phyloP scores from a whole-genome alignment of 1,140 invertebrate species.

The Drosophila ironensis region DNA sequence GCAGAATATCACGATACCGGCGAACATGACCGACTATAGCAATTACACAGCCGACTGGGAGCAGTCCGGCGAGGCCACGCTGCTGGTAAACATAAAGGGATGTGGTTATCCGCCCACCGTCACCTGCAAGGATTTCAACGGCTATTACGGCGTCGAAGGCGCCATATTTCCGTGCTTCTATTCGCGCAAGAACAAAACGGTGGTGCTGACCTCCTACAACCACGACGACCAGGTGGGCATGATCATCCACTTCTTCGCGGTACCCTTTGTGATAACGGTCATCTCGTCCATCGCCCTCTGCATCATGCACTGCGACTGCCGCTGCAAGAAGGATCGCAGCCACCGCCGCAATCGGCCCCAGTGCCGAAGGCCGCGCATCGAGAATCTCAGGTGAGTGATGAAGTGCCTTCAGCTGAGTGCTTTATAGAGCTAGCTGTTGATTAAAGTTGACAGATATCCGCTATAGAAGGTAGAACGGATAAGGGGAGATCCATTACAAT shows the following conservation, averaged over 20 bases:
- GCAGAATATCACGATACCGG: slow-evolving; percentile 79
- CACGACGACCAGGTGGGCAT: slow-evolving; percentile 89
- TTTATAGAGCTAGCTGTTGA: background rate
- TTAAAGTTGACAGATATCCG: no score
- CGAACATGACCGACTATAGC: slow-evolving; percentile 75
- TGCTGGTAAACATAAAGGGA: slow-evolving; percentile 91
- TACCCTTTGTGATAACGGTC: slow-evolving; percentile 91
- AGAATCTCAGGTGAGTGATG: slow-evolving; percentile 84
- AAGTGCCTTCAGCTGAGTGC: background rate
- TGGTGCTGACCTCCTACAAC: slow-evolving; percentile 91
- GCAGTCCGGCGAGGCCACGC: slow-evolving; percentile 85
- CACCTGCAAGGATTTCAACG: slow-evolving; percentile 92
- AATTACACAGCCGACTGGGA: slow-evolving; percentile 78
- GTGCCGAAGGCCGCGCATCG: slow-evolving; percentile 83
- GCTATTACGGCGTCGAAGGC: slow-evolving; percentile 88
- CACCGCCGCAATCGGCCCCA: slow-evolving; percentile 82
- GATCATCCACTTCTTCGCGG: slow-evolving; percentile 90
- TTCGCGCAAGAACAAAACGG: slow-evolving; percentile 90
- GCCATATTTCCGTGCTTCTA: slow-evolving; percentile 92
- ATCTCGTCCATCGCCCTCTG: slow-evolving; percentile 91
- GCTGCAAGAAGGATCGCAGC: slow-evolving; percentile 83
- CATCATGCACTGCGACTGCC: slow-evolving; percentile 92
- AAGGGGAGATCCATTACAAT: no score
- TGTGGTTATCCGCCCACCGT: slow-evolving; percentile 94
- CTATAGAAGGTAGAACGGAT: no score